Conservation (phyloP, 2,888 invertebrate genomes). For the Melangyna quadrimaculata region DNA sequence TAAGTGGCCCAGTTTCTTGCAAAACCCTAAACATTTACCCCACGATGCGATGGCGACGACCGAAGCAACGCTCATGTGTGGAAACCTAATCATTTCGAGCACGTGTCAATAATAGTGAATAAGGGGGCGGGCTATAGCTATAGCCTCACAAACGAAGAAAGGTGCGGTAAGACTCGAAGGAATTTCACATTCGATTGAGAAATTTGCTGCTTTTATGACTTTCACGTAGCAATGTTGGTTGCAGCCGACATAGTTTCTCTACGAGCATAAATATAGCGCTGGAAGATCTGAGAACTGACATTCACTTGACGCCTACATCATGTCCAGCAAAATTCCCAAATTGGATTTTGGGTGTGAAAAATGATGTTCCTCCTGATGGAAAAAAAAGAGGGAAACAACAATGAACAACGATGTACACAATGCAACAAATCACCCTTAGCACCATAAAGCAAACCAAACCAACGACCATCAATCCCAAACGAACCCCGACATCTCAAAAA, state of each 20-base stretch:
- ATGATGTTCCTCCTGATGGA: constrained; percentile 31
- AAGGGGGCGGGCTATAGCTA: background rate
- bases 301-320: constrained; percentile 59
- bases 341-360: constrained; percentile 70
- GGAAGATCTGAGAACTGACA: constrained; percentile 7
- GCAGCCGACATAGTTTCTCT: constrained; percentile 11
- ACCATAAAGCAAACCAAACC: background rate
- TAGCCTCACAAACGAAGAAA: background rate
- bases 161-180: background rate
- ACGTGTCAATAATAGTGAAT: constrained; percentile 56
- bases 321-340: constrained; percentile 64
- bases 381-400: background rate
- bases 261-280: no score
- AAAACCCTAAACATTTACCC: constrained; percentile 31
- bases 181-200: constrained; percentile 35
- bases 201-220: constrained; percentile 49
- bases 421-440: constrained; percentile 66
- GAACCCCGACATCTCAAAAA: background rate
- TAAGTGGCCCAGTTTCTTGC: constrained; percentile 55
- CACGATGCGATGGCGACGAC: background rate
- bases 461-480: background rate
- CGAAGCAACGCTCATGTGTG: background rate
- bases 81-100: constrained; percentile 68
- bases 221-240: constrained; percentile 42
- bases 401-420: constrained; percentile 37